phyloP scores from a whole-genome alignment of 2,113 vertebrate species.

The Pluvianellus socialis region DNA sequence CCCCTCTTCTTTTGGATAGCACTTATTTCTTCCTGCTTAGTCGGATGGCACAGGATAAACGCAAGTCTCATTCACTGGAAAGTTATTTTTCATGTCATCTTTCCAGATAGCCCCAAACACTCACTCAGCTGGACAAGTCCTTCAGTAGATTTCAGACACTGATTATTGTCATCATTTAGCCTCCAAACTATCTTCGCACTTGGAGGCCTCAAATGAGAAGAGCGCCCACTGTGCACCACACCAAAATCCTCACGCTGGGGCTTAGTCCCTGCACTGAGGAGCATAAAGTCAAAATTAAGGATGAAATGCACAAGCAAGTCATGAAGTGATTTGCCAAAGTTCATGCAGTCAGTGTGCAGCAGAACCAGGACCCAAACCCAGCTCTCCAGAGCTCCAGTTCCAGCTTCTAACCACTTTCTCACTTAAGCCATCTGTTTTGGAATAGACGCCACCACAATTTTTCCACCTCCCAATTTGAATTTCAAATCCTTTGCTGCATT shows the following conservation, averaged over 20 bases:
- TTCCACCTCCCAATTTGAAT: background rate
- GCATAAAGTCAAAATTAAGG: background rate
- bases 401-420: background rate
- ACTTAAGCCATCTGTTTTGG: background rate
- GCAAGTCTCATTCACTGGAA: background rate
- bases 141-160: background rate
- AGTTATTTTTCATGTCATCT: background rate
- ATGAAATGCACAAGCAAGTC: background rate
- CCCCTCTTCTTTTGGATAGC: background rate
- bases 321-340: background rate
- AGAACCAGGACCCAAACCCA: background rate
- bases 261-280: background rate
- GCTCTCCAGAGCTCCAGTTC: background rate
- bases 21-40: background rate
- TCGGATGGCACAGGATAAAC: background rate
- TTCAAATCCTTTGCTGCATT: background rate
- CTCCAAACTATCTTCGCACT: background rate
- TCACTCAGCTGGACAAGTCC: background rate
- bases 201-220: background rate
- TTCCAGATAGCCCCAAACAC: background rate
- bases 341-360: accelerated
- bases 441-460: background rate
- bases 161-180: background rate
- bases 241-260: background rate
- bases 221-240: background rate